These are phyloP conservation scores for Sesia apiformis DNA, from an alignment of 2,888 invertebrate genomes.

Conservation along the genomic window DNA sequence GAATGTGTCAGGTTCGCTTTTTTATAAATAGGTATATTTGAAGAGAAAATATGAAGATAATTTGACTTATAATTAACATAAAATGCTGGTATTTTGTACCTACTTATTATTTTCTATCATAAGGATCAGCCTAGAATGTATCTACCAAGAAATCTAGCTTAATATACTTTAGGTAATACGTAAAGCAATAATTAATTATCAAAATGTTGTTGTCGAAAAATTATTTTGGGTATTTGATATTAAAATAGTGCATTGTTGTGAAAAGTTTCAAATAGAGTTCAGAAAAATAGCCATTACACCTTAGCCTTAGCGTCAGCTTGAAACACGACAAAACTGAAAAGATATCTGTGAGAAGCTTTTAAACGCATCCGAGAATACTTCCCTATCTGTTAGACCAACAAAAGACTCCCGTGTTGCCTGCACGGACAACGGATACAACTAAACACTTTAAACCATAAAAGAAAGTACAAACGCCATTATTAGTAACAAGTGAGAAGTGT, in stretches of 20 bases:
- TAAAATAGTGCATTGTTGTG: slow-evolving; percentile 5
- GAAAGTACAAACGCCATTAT: slow-evolving; percentile 65
- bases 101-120: too few relatives aligned
- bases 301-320: slow-evolving; percentile 12
- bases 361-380: slow-evolving; percentile 41
- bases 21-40: neutral
- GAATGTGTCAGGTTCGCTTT: slow-evolving; percentile 20
- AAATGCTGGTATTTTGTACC: too few relatives aligned
- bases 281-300: slow-evolving; percentile 24
- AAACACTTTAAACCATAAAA: slow-evolving; percentile 67
- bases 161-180: too few relatives aligned
- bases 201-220: too few relatives aligned
- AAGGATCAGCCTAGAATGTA: too few relatives aligned
- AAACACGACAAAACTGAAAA: slow-evolving; percentile 41
- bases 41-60: too few relatives aligned
- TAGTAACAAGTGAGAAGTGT: slow-evolving; percentile 63
- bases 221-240: too few relatives aligned
- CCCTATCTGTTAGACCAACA: slow-evolving; percentile 45
- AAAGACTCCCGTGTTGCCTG: slow-evolving; percentile 55
- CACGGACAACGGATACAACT: slow-evolving; percentile 63
- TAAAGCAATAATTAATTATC: too few relatives aligned
- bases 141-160: too few relatives aligned
- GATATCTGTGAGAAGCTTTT: slow-evolving; percentile 43
- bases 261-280: slow-evolving; percentile 16
- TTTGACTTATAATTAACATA: too few relatives aligned